Evolutionary conservation across 2,797 vertebrate species (phyloP).

Genomic region (Mormyrops boulengeri): DNA sequence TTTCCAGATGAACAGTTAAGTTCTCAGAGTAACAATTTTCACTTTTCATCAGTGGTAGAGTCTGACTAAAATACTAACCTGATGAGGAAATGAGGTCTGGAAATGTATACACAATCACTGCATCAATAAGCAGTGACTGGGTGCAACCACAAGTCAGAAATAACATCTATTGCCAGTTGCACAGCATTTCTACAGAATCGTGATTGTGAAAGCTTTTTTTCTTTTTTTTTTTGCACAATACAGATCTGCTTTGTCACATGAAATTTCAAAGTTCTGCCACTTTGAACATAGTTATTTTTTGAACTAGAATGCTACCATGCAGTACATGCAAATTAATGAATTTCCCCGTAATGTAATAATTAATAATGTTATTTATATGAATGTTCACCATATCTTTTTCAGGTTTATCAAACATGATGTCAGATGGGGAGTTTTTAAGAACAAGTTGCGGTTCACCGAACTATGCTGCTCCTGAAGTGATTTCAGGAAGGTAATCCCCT

Average conservation of each 20-base stretch:
- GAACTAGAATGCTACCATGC: not conserved
- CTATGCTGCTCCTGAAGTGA: conserved; percentile 98
- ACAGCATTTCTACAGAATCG: not conserved
- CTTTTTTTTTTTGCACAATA: not conserved
- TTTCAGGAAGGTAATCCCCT: conserved; percentile 85
- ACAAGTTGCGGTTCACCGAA: conserved; percentile 98
- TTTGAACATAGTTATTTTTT: not conserved
- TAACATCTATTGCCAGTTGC: not conserved
- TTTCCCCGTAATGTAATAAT: not conserved
- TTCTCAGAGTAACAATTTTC: not conserved
- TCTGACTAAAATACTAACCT: not conserved
- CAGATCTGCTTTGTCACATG: not conserved
- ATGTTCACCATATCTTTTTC: conserved; percentile 30
- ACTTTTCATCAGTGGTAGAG: not conserved
- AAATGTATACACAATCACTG: not conserved
- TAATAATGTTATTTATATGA: not conserved
- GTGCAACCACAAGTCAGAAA: not conserved
- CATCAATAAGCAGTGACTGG: not conserved
- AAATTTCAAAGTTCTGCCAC: not conserved
- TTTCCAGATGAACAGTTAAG: not conserved
- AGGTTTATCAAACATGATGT: conserved; percentile 99
- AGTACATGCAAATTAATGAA: not conserved
- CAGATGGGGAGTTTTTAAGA: conserved; percentile 95
- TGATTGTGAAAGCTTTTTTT: not conserved
- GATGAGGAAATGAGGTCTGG: not conserved